Evolutionary conservation across 2,797 vertebrate genomes (phyloP).

Genomic region (Lutjanus argentimaculatus): DNA sequence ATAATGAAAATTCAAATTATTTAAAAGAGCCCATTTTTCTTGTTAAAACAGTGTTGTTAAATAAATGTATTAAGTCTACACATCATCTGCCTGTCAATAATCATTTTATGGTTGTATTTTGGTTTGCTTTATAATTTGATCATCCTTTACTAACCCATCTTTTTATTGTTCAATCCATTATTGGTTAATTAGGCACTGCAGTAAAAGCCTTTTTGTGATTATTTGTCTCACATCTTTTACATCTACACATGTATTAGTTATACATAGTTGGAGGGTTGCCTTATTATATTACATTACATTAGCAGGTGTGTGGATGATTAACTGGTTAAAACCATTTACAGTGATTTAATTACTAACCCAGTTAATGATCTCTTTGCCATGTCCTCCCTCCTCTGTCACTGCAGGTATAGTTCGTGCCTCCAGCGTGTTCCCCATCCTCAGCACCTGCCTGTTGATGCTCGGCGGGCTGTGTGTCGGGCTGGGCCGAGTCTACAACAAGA

Average conservation of each 20-base stretch:
- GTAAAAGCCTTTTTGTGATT: no score
- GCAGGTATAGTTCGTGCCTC: conserved; percentile 97
- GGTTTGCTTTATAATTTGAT: not conserved
- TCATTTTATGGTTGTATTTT: not conserved
- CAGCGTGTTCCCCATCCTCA: conserved; percentile 98
- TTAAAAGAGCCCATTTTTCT: conserved; percentile 5
- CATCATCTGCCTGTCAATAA: not conserved
- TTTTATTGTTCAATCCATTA: not conserved
- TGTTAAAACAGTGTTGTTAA: not conserved
- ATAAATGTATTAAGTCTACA: not conserved
- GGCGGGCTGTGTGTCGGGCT: conserved; percentile 95
- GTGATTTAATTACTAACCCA: not conserved
- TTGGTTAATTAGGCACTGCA: no score
- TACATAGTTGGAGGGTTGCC: no score
- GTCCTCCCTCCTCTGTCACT: conserved; percentile 15
- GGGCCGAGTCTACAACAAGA: conserved; percentile 94
- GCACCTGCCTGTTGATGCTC: conserved; percentile 93
- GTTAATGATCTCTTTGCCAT: not conserved
- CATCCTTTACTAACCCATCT: not conserved
- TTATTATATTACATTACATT: no score
- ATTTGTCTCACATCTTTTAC: no score
- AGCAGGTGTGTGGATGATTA: no score
- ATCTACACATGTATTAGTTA: no score
- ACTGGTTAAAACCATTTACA: not conserved
- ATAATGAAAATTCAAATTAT: conserved; percentile 43